Conservation (phyloP, 2,888 invertebrate species). For the Conus canariensis region DNA sequence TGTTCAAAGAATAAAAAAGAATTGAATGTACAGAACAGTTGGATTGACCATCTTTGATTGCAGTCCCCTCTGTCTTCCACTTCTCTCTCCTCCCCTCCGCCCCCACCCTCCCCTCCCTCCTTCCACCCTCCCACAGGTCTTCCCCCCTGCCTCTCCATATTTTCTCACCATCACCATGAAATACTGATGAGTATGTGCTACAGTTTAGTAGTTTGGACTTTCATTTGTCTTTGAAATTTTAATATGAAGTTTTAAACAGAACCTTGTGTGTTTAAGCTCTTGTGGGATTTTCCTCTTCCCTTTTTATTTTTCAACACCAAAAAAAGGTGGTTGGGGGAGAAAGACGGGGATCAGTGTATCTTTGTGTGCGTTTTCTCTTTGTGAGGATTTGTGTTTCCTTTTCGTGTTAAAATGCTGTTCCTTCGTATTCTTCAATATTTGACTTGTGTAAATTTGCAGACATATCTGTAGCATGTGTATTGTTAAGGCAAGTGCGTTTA, state of each 20-base stretch:
- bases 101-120: not conserved
- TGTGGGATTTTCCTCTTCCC: no score
- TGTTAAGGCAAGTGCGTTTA: not conserved
- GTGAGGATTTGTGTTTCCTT: no score
- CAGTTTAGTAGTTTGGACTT: no score
- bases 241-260: no score
- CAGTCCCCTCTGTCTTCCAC: not conserved
- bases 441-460: no score
- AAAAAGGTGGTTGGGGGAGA: not conserved
- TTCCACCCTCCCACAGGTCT: not conserved
- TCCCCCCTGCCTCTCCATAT: no score
- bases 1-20: no score
- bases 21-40: no score
- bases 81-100: not conserved
- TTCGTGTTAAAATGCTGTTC: not conserved
- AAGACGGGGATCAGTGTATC: not conserved
- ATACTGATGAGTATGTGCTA: no score
- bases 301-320: not conserved
- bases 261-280: not conserved
- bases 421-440: not conserved
- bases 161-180: no score
- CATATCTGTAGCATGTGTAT: not conserved
- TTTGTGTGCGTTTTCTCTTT: not conserved
- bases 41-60: no score
- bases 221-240: no score